A percentile compares a stretch with the other conserved stretches of the same genome.
Conservation (phyloP, 2,113 vertebrate genomes). For the Canis aureus region DNA sequence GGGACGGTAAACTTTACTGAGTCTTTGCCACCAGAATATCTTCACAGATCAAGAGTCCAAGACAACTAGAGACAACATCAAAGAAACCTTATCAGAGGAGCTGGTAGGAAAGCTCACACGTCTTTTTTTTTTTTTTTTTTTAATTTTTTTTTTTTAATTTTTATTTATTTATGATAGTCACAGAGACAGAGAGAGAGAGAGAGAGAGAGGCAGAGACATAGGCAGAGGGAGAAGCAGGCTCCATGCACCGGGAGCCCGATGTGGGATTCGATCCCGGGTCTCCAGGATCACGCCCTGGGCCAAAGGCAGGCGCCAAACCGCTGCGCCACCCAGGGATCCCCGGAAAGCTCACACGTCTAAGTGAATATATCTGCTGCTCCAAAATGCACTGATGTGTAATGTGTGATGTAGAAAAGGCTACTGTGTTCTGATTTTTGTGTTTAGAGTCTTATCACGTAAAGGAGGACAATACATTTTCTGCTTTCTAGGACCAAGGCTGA, state of each 20-base stretch:
- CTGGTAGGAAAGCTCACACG: not conserved
- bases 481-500: not conserved
- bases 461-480: not conserved
- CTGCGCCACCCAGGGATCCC: too few relatives aligned
- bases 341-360: not conserved
- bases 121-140: too few relatives aligned
- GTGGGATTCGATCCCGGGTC: too few relatives aligned
- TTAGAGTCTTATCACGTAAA: not conserved
- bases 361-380: not conserved
- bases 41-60: not conserved
- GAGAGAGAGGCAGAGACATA: too few relatives aligned
- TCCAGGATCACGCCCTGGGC: too few relatives aligned
- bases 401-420: not conserved
- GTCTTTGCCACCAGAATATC: not conserved
- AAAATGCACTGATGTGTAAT: not conserved
- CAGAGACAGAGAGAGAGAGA: too few relatives aligned
- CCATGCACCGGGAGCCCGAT: too few relatives aligned
- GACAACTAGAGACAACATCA: not conserved
- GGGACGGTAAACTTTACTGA: not conserved
- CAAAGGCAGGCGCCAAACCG: too few relatives aligned
- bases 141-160: too few relatives aligned
- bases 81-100: not conserved
- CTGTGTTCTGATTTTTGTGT: not conserved
- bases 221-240: too few relatives aligned
- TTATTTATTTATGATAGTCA: too few relatives aligned